These are phyloP conservation scores for Andrena flavipes DNA, from an alignment of 2,888 invertebrate species.

Conservation along the genomic window DNA sequence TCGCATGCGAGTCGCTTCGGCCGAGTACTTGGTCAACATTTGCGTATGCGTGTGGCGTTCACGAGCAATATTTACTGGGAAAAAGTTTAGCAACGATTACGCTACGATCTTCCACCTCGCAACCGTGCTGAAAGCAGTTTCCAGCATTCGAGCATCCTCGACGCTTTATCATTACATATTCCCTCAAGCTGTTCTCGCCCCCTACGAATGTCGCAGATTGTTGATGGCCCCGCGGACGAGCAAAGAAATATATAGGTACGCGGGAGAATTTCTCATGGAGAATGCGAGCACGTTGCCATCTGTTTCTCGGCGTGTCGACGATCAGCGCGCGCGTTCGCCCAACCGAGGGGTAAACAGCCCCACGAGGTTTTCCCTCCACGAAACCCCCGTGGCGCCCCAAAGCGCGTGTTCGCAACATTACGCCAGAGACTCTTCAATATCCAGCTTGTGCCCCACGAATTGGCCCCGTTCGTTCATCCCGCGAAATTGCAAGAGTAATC, in stretches of 20 bases:
- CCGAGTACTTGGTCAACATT: too few relatives aligned
- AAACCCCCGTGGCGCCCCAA: constrained; percentile 59
- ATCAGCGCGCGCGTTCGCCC: constrained; percentile 44
- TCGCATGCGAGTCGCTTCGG: too few relatives aligned
- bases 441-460: constrained; percentile 65
- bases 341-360: constrained; percentile 70
- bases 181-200: constrained; percentile 2
- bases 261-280: constrained; percentile 36
- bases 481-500: constrained; percentile 75
- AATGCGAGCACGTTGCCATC: constrained; percentile 56
- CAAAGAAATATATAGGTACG: constrained; percentile 24
- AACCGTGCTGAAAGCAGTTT: too few relatives aligned
- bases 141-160: too few relatives aligned
- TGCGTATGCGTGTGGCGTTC: too few relatives aligned
- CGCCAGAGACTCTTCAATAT: constrained; percentile 54
- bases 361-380: constrained; percentile 57
- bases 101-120: too few relatives aligned
- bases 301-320: constrained; percentile 58
- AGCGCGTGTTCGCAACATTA: constrained; percentile 73
- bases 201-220: background rate
- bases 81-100: too few relatives aligned
- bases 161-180: constrained; percentile 15
- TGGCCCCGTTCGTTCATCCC: constrained; percentile 71
- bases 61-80: too few relatives aligned
- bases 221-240: constrained; percentile 2